Evolutionary conservation across 2,888 invertebrate genomes (phyloP), one percentile per base, ranked within the genome.

Genomic region (Nemotelus pantherinus): DNA sequence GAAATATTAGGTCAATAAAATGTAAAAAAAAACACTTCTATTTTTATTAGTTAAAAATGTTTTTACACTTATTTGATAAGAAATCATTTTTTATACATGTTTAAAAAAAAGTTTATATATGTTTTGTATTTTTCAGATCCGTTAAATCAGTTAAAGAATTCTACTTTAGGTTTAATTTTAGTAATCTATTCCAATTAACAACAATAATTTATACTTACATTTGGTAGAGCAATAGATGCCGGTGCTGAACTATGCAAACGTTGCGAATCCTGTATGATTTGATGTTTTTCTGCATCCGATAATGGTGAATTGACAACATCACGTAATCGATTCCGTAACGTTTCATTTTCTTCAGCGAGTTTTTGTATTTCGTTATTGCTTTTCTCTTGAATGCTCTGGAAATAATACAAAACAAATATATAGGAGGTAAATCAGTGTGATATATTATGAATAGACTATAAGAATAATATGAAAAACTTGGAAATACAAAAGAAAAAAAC

Each of bases 251-350:
- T 93, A 85, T 94, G 93, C 86, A 93, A 90, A 82, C 92, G 89
- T 65, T 90, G 88, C 83, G 90, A 89, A 85, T 93, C 93, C 83
- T 93, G 90, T 84, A 94, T 88, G 83, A 94, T 89, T 87, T 94
- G 93, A 83, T 94, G 92, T 88, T 94, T 94, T 88, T 94, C 94
- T 82, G 92, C 92, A 88, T 94, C 94, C 71, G 94, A 94, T 81
- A 94, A 88, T 80, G 94, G 94, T 79, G 94, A 94, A 87, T 94
- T 94, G 63, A 92, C 91, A 77, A 94, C 93, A 87, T 94, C 93
- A 81, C 93, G 91, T 82, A 94, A 89, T 81, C 93, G 90, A 85
- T 92, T 92, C 81, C 94, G 90, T 84, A 94, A 86, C 81, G 91
- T 90, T 75, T 92, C 93, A 87, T 94, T 94, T 89, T 94, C 94